Conservation (phyloP, 2,113 vertebrate genomes). For the Tretioscincus oriximinensis region DNA sequence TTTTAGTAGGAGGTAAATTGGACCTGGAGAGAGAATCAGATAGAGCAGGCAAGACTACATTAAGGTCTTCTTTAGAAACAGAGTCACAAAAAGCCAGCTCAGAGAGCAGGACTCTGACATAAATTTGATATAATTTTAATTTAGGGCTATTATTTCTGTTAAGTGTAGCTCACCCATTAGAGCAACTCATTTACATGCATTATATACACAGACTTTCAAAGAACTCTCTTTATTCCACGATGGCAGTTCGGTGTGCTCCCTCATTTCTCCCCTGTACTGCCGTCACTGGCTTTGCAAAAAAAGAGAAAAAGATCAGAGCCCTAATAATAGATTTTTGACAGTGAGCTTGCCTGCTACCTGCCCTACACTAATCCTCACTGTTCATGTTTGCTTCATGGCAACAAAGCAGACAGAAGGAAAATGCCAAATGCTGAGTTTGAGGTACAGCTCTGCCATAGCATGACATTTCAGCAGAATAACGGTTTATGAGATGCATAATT, state of each 20-base stretch:
- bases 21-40: slow-evolving; percentile 35
- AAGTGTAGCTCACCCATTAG: slow-evolving; percentile 62
- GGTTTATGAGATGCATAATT: slow-evolving; percentile 84
- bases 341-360: slow-evolving; percentile 75
- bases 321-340: slow-evolving; percentile 85
- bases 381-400: slow-evolving; percentile 80
- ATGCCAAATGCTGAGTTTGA: slow-evolving; percentile 81
- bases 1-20: slow-evolving; percentile 36
- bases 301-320: slow-evolving; percentile 74
- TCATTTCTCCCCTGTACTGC: slow-evolving; percentile 60
- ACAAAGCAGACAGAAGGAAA: slow-evolving; percentile 82
- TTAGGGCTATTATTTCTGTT: slow-evolving; percentile 64
- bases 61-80: slow-evolving; percentile 28
- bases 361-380: slow-evolving; percentile 80
- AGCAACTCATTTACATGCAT: slow-evolving; percentile 69
- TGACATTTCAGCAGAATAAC: slow-evolving; percentile 82
- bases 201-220: slow-evolving; percentile 67
- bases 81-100: slow-evolving; percentile 42
- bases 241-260: slow-evolving; percentile 52
- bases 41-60: slow-evolving; percentile 42
- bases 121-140: slow-evolving; percentile 64
- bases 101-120: slow-evolving; percentile 48
- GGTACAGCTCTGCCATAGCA: slow-evolving; percentile 74
- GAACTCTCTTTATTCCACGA: slow-evolving; percentile 54
- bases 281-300: slow-evolving; percentile 64